Evolutionary conservation across 2,888 invertebrate species (phyloP), one percentile per base, ranked within the genome.

Genomic region (Coelogynopora nodosa): DNA sequence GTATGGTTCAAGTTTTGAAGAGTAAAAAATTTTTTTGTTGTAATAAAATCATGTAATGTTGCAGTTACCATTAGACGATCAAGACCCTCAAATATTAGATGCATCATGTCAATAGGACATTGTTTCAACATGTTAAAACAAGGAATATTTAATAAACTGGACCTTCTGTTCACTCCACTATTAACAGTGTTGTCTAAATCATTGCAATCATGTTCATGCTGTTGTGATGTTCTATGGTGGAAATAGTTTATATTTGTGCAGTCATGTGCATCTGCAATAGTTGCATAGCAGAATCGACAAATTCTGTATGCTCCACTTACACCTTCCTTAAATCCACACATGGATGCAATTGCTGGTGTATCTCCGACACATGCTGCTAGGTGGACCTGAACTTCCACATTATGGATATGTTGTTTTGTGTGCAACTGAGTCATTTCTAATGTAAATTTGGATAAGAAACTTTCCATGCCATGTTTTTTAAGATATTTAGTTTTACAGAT

Each of bases 291-390:
- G 23, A 74, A 74, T 5, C 74, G 74, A 23, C 74, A 74, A 10
- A 74, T 74, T 74, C 74, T 74, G 27, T 74, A 74, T 74, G 74
- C 18, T 23, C 74, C 27, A 26, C 74, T 26, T n/a, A 74, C 18
- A 13, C 74, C 74, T 74, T 74, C 74, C 74, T 74, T 74, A 74
- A 74, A 74, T 74, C 74, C 74, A 74, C 74, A 74, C 5, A 74
- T n/a, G 23, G 23, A 74, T 2, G 74, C 18, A 26, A 74, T 23
- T 13, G 74, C 74, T 74, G 74, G 74, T 5, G 74, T 74, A 26
- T 74, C 74, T 26, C 74, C 74, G 23, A 74, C 23, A 74, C 74
- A 74, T 5, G 27, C 5, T 13, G 74, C 74, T 2, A 74, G 74
- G 23, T 74, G 74, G 27, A 74, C 74, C 23, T 74, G 5, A n/a